Conservation (phyloP, 2,113 vertebrate genomes). For the Syngnathoides biaculeatus region DNA sequence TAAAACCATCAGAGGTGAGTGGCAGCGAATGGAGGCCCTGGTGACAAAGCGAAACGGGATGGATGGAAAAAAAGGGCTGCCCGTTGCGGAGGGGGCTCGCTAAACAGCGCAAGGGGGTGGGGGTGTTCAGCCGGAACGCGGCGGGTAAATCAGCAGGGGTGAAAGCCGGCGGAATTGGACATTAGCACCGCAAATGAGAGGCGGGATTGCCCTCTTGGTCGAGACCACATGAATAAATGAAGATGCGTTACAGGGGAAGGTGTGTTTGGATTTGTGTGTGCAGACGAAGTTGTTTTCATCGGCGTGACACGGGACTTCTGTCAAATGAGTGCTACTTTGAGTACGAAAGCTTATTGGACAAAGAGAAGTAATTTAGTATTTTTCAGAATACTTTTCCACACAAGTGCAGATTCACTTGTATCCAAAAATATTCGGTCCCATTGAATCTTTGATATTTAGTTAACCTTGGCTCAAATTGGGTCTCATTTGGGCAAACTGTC, state of each 20-base stretch:
- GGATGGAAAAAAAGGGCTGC: slow-evolving; percentile 94
- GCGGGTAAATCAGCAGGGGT: slow-evolving; percentile 94
- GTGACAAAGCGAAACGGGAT: slow-evolving; percentile 99
- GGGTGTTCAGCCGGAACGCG: slow-evolving; percentile 73
- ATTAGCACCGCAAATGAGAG: slow-evolving; percentile 99
- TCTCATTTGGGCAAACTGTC: too few relatives aligned
- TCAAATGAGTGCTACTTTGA: slow-evolving; percentile 3
- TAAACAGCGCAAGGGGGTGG: slow-evolving; percentile 81
- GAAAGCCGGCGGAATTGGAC: slow-evolving; percentile 98
- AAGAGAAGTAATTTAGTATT: background rate
- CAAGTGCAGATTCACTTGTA: background rate
- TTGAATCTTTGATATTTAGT: too few relatives aligned
- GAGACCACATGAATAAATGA: slow-evolving; percentile 78
- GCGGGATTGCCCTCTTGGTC: slow-evolving; percentile 83
- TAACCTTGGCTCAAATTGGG: too few relatives aligned
- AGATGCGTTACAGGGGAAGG: slow-evolving; percentile 43
- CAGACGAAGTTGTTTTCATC: slow-evolving; percentile 11
- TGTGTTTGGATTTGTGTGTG: slow-evolving; percentile 19
- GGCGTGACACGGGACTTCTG: background rate
- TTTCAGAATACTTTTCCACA: background rate
- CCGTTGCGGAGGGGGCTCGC: slow-evolving; percentile 85
- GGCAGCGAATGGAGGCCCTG: slow-evolving; percentile 97
- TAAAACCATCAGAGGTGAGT: slow-evolving; percentile 99
- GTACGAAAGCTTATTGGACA: background rate
- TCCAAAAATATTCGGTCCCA: background rate